These are phyloP conservation scores for Drosophila meridiana DNA, from an alignment of 2,888 invertebrate genomes.

Conservation along the genomic window DNA sequence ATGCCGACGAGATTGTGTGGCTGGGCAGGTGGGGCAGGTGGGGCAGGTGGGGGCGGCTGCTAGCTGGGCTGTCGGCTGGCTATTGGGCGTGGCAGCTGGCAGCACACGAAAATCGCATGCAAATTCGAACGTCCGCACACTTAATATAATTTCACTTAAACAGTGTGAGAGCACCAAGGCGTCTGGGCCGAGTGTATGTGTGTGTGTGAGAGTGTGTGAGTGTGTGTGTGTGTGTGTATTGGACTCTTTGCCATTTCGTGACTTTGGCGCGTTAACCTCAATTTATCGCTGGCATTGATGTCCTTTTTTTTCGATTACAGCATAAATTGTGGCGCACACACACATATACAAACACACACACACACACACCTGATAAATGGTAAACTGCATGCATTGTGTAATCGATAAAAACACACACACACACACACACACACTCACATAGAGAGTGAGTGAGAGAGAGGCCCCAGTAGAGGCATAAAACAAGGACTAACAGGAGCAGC, in stretches of 20 bases:
- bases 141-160: constrained; percentile 80
- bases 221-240: constrained; percentile 32
- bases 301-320: constrained; percentile 77
- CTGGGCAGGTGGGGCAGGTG: constrained; percentile 8
- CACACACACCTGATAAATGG: constrained; percentile 68
- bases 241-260: constrained; percentile 67
- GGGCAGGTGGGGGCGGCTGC: constrained; percentile 26
- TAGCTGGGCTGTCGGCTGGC: constrained; percentile 1
- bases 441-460: constrained; percentile 14
- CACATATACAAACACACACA: constrained; percentile 30
- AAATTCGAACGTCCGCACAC: constrained; percentile 75
- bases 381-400: constrained; percentile 78
- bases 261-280: constrained; percentile 80
- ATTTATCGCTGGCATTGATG: constrained; percentile 81
- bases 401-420: constrained; percentile 62
- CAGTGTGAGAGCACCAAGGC: constrained; percentile 21
- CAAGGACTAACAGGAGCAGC: constrained; percentile 20
- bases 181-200: not conserved
- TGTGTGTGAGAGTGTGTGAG: constrained; percentile 11
- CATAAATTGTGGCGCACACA: constrained; percentile 75
- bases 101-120: constrained; percentile 72
- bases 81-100: constrained; percentile 25
- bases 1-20: constrained; percentile 21
- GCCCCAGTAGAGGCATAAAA: constrained; percentile 14
- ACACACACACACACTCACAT: constrained; percentile 5